A percentile compares a stretch with the other conserved stretches of the same genome.
Evolutionary conservation across 2,888 invertebrate genomes (phyloP).

Genomic region (Arenicola marina): DNA sequence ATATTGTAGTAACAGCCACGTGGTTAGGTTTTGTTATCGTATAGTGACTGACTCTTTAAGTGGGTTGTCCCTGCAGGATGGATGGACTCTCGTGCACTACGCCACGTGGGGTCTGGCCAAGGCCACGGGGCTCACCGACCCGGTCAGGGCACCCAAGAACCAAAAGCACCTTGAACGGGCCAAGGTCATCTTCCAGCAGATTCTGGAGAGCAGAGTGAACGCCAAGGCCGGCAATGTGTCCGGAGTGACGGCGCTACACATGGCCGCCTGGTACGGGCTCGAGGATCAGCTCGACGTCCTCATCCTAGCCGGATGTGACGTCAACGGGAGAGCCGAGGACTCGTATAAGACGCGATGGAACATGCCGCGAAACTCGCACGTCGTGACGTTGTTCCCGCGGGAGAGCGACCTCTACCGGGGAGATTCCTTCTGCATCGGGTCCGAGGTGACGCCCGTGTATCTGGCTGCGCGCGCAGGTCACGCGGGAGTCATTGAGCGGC

Average conservation of each 20-base stretch:
- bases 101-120: conserved; percentile 25
- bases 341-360: conserved; percentile 29
- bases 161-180: conserved; percentile 2
- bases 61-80: conserved; percentile 25
- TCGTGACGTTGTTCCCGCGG: conserved; percentile 23
- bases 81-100: conserved; percentile 31
- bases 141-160: neutral
- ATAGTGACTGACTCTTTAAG: too few relatives aligned
- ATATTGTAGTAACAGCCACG: too few relatives aligned
- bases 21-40: too few relatives aligned
- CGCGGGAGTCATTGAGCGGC: conserved; percentile 9
- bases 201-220: conserved; percentile 11
- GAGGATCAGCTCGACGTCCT: conserved; percentile 14
- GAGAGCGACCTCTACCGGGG: conserved; percentile 29
- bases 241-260: conserved; percentile 26
- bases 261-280: conserved; percentile 32
- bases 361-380: conserved; percentile 18
- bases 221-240: conserved; percentile 20
- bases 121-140: conserved; percentile 17
- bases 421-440: conserved; percentile 30
- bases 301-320: conserved; percentile 14
- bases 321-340: conserved; percentile 27
- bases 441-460: conserved; percentile 29
- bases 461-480: conserved; percentile 30
- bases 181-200: conserved; percentile 12